Evolutionary conservation across 2,113 vertebrate genomes (phyloP).

Genomic region (Acrocephalus kingi): DNA sequence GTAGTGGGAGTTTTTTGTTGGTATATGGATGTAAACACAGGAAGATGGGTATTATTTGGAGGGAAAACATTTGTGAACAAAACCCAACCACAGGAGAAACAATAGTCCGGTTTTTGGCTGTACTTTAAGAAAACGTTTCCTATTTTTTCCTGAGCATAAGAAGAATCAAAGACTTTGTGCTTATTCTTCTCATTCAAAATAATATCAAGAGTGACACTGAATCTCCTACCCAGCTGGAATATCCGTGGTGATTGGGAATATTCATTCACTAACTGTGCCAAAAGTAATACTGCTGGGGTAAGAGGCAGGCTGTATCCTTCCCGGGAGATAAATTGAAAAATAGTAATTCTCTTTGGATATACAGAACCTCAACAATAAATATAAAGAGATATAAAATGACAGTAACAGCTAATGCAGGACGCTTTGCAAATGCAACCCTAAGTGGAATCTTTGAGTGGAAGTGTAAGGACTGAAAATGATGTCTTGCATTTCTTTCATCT

Average conservation of each 20-base stretch:
- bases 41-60: constrained; percentile 32
- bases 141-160: not conserved
- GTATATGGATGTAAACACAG: constrained; percentile 27
- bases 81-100: not conserved
- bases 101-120: not conserved
- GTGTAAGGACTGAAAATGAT: not conserved
- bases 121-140: not conserved
- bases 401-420: not conserved
- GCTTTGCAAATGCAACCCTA: not conserved
- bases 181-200: not conserved
- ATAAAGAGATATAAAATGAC: not conserved
- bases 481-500: not conserved
- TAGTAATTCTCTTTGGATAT: not conserved
- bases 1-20: not conserved
- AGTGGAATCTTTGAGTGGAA: not conserved
- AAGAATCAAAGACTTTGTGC: not conserved
- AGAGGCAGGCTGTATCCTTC: not conserved
- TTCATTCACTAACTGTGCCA: not conserved
- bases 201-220: not conserved
- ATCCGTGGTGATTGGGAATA: not conserved
- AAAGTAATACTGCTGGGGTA: not conserved
- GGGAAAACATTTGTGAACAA: constrained; percentile 22
- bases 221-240: not conserved
- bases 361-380: not conserved
- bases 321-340: not conserved